Percentiles rank a stretch among this genome's conserved stretches.
Conservation (phyloP, 2,888 invertebrate species). For the Nymphalis polychloros region DNA sequence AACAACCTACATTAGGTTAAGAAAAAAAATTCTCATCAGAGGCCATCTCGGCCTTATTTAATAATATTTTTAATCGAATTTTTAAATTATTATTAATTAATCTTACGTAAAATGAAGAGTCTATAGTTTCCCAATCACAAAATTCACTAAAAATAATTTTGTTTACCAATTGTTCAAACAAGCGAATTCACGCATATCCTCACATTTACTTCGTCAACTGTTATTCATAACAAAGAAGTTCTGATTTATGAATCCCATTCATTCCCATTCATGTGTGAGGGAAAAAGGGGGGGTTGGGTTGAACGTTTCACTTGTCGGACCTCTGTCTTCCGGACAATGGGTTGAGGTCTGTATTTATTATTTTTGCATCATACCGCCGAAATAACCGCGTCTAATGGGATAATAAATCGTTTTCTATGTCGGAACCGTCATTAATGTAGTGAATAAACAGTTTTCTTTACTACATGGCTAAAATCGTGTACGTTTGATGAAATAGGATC, state of each 20-base stretch:
- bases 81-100: too few relatives aligned
- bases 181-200: conserved; percentile 6
- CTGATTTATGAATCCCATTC: conserved; percentile 32
- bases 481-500: too few relatives aligned
- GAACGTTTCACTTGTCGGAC: conserved; percentile 38
- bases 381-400: conserved; percentile 24
- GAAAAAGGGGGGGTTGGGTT: background rate
- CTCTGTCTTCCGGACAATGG: conserved; percentile 44
- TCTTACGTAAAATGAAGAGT: too few relatives aligned
- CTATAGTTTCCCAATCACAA: too few relatives aligned
- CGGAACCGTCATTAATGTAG: background rate
- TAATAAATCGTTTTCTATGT: conserved; percentile 17
- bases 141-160: background rate
- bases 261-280: conserved; percentile 27
- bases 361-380: conserved; percentile 22
- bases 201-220: conserved; percentile 22
- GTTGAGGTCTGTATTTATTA: conserved; percentile 40
- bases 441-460: too few relatives aligned
- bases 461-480: too few relatives aligned
- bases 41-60: too few relatives aligned
- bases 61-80: too few relatives aligned
- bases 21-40: too few relatives aligned
- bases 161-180: background rate
- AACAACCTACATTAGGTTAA: too few relatives aligned
- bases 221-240: conserved; percentile 30